Conservation (phyloP, 2,888 invertebrate species). For the Brassicogethes aeneus region DNA sequence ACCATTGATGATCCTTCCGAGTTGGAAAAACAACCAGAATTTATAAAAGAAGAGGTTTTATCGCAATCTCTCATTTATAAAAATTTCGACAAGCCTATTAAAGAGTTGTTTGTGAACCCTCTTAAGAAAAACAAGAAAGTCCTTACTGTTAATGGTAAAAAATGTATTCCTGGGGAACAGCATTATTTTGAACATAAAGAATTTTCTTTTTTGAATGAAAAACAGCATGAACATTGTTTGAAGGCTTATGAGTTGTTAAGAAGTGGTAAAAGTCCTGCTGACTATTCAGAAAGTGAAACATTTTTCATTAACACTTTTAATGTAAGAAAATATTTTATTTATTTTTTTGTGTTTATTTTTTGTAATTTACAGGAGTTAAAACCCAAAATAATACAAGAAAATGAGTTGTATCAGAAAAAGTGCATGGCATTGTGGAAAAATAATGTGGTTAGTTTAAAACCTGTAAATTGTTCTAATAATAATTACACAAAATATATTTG, state of each 20-base stretch:
- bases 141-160: neutral
- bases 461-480: neutral
- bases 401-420: neutral
- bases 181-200: neutral
- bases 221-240: neutral
- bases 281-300: no score
- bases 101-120: neutral
- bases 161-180: neutral
- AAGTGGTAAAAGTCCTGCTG: neutral
- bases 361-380: neutral
- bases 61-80: neutral
- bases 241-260: neutral
- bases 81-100: neutral
- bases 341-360: neutral
- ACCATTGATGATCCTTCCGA: neutral
- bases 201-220: neutral
- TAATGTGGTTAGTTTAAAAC: neutral
- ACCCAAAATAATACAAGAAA: neutral
- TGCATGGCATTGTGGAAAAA: neutral
- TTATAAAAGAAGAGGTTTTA: neutral
- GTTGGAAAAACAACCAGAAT: neutral
- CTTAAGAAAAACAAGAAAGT: neutral
- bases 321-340: no score
- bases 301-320: no score
- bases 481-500: neutral